Evolutionary conservation across 2,113 vertebrate genomes (phyloP), one percentile per base, ranked within the genome.

Genomic region (Callopanchax toddi): DNA sequence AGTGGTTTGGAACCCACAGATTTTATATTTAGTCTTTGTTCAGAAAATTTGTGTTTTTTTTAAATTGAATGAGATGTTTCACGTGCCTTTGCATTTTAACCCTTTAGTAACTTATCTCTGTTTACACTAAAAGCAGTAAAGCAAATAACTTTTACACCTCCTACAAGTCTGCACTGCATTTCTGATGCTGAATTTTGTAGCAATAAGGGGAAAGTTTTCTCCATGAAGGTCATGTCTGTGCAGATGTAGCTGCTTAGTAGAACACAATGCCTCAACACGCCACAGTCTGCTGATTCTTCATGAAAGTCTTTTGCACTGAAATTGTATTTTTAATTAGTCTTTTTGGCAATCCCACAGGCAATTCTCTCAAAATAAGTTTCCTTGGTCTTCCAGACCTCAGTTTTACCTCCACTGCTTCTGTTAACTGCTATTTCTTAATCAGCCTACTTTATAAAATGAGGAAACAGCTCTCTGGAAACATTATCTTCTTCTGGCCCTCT

Each of bases 401-500:
- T 44, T 48, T 45, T 18, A 20, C 39, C n/a, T 60, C 43, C 58
- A 48, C 15, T 48, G 32, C 18, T 60, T 8, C 34, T 49, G 26
- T 48, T 48, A 60, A 36, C 13, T 48, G 32, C 29, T 17, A 44
- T 22, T 22, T 48, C 29, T 22, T 60, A 48, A 60, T 60, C 58
- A 37, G 29, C 9, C 10, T 60, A 11, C 20, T 48, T 48, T 46
- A 23, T 22, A 48, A 48, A 60, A 32, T 4, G 15, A 34, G 4
- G 12, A 21, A 46, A 59, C 13, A 2, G 20, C 20, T 23, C 46
- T 18, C 58, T 37, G 15, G 34, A 48, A 37, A 36, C 40, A 17
- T 11, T n/a, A 37, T 60, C 13, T 22, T 36, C 18, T 16, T 36
- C 5, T 36, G 34, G 44, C 29, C 16, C 16, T 21, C 20, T 46